Base-by-base conservation (phyloP, 2,888 invertebrate genomes). In the Idaea dimidiata region DNA sequence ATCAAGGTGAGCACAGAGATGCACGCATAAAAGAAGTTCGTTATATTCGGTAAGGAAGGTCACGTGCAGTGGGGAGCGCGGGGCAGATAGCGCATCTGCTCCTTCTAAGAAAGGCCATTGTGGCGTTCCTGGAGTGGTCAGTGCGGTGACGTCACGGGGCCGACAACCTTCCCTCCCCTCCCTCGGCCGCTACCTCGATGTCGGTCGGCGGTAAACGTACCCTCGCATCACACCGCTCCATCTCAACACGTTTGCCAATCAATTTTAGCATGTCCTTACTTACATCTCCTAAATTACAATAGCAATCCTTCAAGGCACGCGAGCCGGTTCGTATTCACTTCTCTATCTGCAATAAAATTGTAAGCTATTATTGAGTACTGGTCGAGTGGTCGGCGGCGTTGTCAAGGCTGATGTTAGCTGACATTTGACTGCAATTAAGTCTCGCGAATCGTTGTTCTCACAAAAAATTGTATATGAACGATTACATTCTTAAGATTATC, bases 61-160 rank as follows among this genome's bases (percentile, higher is more conserved):
- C 73, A 75, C 77, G 80, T 79, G 75, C 75, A 75, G 77, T 72
- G 72, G 67, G 74, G 70, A 72, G 77, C 76, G 71, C 74, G 78
- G 79, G 80, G 79, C 76, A 82, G 86, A 86, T 84, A 87, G 87
- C 87, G 87, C 89, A 89, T 90, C 89, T 88, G 91, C 89, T 90
- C 87, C 87, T 91, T 91, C 89, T 88, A 78, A 90, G 91, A 90
- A 91, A 89, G 89, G 83, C 89, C 86, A 87, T 88, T 89, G 88
- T 89, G 89, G 84, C 86, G 84, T 84, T 84, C 86, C 84, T 84
- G 80, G 79, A 88, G 88, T 88, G 89, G 90, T 89, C 90, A 90
- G 89, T 87, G 84, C 83, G 87, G 81, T 91, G 90, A 91, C 91
- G 92, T 92, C 91, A 92, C 91, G 80, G 86, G 90, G 89, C 90